phyloP scores from a whole-genome alignment of 2,888 invertebrate species.

The Hedya salicella region DNA sequence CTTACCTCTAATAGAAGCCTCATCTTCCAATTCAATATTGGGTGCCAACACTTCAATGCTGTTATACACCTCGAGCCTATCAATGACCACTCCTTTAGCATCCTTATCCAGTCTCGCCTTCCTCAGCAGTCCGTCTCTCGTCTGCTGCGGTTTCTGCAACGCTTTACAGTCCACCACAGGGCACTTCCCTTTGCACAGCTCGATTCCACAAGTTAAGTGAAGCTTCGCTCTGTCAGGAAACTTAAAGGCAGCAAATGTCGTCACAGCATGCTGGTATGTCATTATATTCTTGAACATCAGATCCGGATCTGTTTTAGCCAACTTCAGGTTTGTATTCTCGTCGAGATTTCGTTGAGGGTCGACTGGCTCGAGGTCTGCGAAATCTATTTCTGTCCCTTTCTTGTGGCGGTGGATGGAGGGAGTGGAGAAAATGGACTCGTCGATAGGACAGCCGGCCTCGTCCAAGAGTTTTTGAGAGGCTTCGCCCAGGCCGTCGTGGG shows the following conservation, averaged over 20 bases:
- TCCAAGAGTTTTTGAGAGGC: slow-evolving; percentile 90
- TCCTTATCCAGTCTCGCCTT: slow-evolving; percentile 80
- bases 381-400: slow-evolving; percentile 70
- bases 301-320: slow-evolving; percentile 69
- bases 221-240: slow-evolving; percentile 92
- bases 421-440: slow-evolving; percentile 86
- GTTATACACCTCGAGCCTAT: slow-evolving; percentile 90
- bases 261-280: slow-evolving; percentile 81
- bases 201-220: slow-evolving; percentile 91
- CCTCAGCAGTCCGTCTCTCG: slow-evolving; percentile 75
- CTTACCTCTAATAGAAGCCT: slow-evolving; percentile 80
- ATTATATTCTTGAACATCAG: slow-evolving; percentile 77
- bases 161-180: slow-evolving; percentile 85
- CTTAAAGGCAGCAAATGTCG: slow-evolving; percentile 92
- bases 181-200: slow-evolving; percentile 90
- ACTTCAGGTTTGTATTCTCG: slow-evolving; percentile 63
- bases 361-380: slow-evolving; percentile 68
- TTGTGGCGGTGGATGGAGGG: slow-evolving; percentile 77
- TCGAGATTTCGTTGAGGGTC: slow-evolving; percentile 67
- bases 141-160: slow-evolving; percentile 75
- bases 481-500: slow-evolving; percentile 91
- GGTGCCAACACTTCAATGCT: slow-evolving; percentile 92
- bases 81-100: slow-evolving; percentile 85
- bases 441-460: slow-evolving; percentile 90
- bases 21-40: slow-evolving; percentile 89